These are phyloP conservation scores for Notodonta ziczac DNA, from an alignment of 2,888 invertebrate genomes.

Conservation along the genomic window DNA sequence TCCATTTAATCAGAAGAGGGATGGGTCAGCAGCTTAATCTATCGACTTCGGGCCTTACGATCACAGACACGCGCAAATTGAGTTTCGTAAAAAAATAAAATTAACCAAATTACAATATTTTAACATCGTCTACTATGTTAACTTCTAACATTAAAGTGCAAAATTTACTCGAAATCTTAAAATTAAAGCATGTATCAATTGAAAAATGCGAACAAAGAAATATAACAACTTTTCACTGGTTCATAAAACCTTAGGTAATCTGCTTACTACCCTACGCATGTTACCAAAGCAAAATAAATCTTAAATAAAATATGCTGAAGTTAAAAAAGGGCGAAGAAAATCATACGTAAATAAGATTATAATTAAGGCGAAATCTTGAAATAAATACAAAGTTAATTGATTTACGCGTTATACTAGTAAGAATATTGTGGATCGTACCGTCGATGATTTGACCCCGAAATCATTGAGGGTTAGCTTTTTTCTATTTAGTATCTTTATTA, in stretches of 20 bases:
- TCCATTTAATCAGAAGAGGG: too few species aligned
- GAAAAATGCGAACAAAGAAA: background rate
- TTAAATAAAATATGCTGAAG: background rate
- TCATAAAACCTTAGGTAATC: background rate
- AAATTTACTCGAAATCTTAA: constrained; percentile 44
- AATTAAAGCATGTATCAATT: background rate
- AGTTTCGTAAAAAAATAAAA: constrained; percentile 61
- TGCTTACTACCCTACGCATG: too few species aligned
- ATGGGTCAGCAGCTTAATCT: constrained; percentile 19
- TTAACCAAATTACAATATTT: constrained; percentile 58
- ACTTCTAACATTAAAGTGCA: constrained; percentile 59
- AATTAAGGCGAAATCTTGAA: too few species aligned
- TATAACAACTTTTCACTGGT: constrained; percentile 1
- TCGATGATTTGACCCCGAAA: too few species aligned
- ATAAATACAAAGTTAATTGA: too few species aligned
- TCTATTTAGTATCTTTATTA: too few species aligned
- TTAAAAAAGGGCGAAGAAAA: too few species aligned
- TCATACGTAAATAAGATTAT: too few species aligned
- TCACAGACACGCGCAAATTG: constrained; percentile 53
- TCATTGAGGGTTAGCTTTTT: too few species aligned
- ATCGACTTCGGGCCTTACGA: constrained; percentile 37
- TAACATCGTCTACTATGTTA: constrained; percentile 40
- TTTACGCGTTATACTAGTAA: too few species aligned
- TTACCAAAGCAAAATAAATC: too few species aligned
- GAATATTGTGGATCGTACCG: too few species aligned